Percentiles rank a stretch among this genome's conserved stretches.
phyloP scores from a whole-genome alignment of 2,113 vertebrate genomes.

The Hoplias malabaricus region DNA sequence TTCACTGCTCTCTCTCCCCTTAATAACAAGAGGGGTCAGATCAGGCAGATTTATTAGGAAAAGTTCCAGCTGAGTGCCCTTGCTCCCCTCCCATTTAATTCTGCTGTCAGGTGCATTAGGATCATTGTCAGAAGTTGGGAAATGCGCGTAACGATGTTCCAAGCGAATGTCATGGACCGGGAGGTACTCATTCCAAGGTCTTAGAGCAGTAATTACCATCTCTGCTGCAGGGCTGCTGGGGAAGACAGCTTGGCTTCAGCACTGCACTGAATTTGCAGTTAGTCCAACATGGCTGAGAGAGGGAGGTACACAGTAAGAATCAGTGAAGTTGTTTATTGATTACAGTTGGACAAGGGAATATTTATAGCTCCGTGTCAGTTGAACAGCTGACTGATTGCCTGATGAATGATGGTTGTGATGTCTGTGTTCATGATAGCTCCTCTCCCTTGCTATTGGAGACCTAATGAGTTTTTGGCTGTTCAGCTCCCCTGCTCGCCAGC shows the following conservation, averaged over 20 bases:
- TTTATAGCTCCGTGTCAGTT: constrained; percentile 7
- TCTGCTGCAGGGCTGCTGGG: constrained; percentile 18
- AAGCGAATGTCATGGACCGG: constrained; percentile 36
- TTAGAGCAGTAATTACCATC: constrained; percentile 41
- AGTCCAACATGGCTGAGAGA: neutral
- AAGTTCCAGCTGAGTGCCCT: constrained; percentile 45
- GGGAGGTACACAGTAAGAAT: neutral
- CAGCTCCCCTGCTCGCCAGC: neutral
- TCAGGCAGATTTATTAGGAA: constrained; percentile 47
- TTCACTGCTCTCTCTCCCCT: constrained; percentile 28
- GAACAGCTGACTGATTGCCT: constrained; percentile 29
- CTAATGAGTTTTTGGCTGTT: constrained; percentile 11
- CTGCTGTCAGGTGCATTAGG: constrained; percentile 50
- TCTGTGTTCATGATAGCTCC: neutral
- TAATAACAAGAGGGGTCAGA: constrained; percentile 42
- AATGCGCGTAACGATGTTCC: constrained; percentile 41
- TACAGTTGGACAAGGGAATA: neutral
- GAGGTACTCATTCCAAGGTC: constrained; percentile 31
- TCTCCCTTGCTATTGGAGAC: constrained; percentile 2
- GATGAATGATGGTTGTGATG: constrained; percentile 18
- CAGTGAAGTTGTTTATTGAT: constrained; percentile 28
- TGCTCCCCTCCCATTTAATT: constrained; percentile 44
- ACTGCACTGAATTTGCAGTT: neutral
- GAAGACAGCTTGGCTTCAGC: constrained; percentile 9
- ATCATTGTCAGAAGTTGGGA: constrained; percentile 48